Conservation (phyloP, 2,797 vertebrate species). For the Pseudochirops cupreus region DNA sequence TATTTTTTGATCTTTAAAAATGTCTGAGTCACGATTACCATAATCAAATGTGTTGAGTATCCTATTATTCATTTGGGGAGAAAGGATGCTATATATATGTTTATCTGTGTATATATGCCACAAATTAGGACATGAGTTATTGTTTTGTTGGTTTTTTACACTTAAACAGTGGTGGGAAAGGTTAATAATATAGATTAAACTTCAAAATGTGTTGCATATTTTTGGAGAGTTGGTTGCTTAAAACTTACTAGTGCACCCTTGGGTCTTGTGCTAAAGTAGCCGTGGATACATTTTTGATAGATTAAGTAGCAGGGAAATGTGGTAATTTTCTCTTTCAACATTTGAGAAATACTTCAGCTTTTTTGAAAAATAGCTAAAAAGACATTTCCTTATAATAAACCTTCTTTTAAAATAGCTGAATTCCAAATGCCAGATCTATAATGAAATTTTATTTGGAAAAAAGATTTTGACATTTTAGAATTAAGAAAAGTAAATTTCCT, state of each 20-base stretch:
- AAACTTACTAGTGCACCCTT: not conserved
- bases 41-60: not conserved
- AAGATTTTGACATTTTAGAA: slow-evolving; percentile 33
- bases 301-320: not conserved
- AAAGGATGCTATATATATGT: not conserved
- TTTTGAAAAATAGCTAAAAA: slow-evolving; percentile 43
- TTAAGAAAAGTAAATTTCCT: slow-evolving; percentile 17
- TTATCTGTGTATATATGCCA: no score
- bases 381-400: no score
- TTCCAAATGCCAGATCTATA: slow-evolving; percentile 21
- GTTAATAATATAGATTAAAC: not conserved
- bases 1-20: not conserved
- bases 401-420: no score
- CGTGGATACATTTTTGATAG: no score
- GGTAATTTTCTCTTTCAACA: slow-evolving; percentile 4
- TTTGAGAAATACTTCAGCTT: not conserved
- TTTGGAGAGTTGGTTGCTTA: not conserved
- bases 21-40: not conserved
- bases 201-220: not conserved
- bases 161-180: not conserved
- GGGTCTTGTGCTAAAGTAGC: no score
- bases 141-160: not conserved
- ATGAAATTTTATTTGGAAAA: slow-evolving; percentile 32
- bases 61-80: not conserved
- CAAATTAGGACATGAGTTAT: not conserved